These are phyloP conservation scores for Hyphantria cunea DNA, from an alignment of 1,140 invertebrate species.

Conservation along the genomic window DNA sequence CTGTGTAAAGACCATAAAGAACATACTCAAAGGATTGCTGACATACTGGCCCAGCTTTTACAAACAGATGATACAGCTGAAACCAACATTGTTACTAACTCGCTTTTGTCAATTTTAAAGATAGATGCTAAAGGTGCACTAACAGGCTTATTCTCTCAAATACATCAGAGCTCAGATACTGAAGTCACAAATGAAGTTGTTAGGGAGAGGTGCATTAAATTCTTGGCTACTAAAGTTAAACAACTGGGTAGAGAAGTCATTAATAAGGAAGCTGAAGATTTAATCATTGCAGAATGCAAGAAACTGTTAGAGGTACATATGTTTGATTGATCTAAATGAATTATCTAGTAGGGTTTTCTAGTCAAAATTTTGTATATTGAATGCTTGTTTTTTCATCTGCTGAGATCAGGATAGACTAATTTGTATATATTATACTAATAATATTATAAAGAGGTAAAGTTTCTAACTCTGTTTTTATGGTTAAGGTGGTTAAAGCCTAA, in stretches of 20 bases:
- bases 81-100: conserved; percentile 89
- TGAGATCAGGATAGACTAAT: no score
- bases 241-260: conserved; percentile 89
- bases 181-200: conserved; percentile 88
- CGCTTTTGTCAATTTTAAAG: conserved; percentile 83
- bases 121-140: conserved; percentile 87
- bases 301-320: conserved; percentile 89
- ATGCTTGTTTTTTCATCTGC: no score
- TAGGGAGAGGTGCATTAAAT: conserved; percentile 94
- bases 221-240: conserved; percentile 92
- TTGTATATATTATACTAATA: no score
- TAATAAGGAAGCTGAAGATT: conserved; percentile 93
- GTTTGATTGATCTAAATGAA: no score
- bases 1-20: conserved; percentile 94
- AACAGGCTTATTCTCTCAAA: conserved; percentile 93
- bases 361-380: not conserved
- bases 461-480: no score
- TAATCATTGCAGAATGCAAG: conserved; percentile 92
- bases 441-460: no score
- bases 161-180: conserved; percentile 88
- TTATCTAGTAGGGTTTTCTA: conserved; percentile 24
- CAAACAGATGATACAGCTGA: conserved; percentile 92
- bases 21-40: conserved; percentile 93
- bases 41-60: conserved; percentile 95
- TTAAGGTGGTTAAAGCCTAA: no score